Base-by-base conservation (phyloP, 1,140 invertebrate species). In the Gonatopus flavifemur region DNA sequence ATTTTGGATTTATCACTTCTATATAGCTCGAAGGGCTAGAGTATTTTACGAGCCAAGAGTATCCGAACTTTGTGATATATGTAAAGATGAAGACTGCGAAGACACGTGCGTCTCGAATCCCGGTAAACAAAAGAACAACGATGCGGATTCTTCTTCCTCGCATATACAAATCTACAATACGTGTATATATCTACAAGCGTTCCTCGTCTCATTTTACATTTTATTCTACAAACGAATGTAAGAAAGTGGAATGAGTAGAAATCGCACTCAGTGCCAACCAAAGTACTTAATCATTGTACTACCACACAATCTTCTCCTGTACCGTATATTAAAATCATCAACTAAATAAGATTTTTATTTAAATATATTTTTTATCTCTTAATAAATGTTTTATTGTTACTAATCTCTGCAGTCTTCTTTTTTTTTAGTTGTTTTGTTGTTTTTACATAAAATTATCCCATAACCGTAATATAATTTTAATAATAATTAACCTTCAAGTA, bases 21-120 rank as follows among this genome's bases (percentile, higher is more conserved):
- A 55, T 73, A 18, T 53, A 90, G 88, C 84, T 30, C 83, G 87
- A 59, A 79, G 83, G 67, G 88, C 88, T n/a, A 77, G 88, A 49
- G 83, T 85, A 57, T 91, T 92, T 69, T 92, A 91, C 66, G 80
- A 86, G 62, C 82, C 87, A n/a, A 80, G 80, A 49, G 82, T 74
- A 55, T 80, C 87, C 1, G 86, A 82, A 3, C 71, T 89, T 20
- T 91, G 89, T 69, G 88, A 90, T 62, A 86, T 91, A 52, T 92
- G 89, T 54, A 86, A 90, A 51, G 82, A 82, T 12, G 83, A 85
- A 39, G 86, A 90, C 47, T 89, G 87, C 42, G 79, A 76, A 8
- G 55, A 81, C 43, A 62, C 80, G 2, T 83, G 81, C 50, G 62
- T 89, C n/a, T 61, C 55, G 3, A 52, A 50, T 37, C 49, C 47